A percentile compares a stretch with the other conserved stretches of the same genome.
Conservation (phyloP, 2,113 vertebrate genomes). For the Caranx melampygus region DNA sequence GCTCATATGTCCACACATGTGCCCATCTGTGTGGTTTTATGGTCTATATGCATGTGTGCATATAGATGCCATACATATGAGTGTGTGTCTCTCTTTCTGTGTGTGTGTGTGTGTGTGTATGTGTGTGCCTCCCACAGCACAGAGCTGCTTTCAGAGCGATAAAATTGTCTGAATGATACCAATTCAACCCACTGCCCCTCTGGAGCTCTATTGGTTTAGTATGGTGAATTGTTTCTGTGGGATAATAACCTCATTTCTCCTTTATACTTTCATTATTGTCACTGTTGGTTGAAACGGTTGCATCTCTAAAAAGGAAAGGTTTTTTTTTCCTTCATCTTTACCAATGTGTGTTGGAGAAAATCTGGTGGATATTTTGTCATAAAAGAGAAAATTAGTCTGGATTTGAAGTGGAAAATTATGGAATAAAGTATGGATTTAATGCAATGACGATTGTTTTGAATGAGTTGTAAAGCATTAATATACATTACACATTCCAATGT, state of each 20-base stretch:
- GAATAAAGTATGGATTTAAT: not conserved
- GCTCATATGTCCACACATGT: constrained; percentile 26
- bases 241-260: constrained; percentile 37
- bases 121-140: constrained; percentile 36
- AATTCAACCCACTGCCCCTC: constrained; percentile 26
- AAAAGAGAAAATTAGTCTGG: not conserved
- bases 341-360: not conserved
- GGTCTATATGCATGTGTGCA: not conserved
- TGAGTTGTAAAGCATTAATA: not conserved
- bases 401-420: not conserved
- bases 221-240: constrained; percentile 45
- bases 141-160: constrained; percentile 56
- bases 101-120: constrained; percentile 6
- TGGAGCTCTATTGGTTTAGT: constrained; percentile 44
- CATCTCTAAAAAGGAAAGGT: not conserved
- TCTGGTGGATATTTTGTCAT: not conserved
- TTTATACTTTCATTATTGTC: constrained; percentile 18
- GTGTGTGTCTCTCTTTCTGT: no score
- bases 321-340: not conserved
- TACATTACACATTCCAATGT: not conserved
- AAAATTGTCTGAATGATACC: constrained; percentile 51
- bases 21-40: constrained; percentile 16
- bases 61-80: not conserved
- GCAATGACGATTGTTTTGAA: not conserved
- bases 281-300: constrained; percentile 3